Percentiles rank a stretch among this genome's conserved stretches.
Conservation (phyloP, 2,797 vertebrate genomes). For the Heteromormyrus szaboi region DNA sequence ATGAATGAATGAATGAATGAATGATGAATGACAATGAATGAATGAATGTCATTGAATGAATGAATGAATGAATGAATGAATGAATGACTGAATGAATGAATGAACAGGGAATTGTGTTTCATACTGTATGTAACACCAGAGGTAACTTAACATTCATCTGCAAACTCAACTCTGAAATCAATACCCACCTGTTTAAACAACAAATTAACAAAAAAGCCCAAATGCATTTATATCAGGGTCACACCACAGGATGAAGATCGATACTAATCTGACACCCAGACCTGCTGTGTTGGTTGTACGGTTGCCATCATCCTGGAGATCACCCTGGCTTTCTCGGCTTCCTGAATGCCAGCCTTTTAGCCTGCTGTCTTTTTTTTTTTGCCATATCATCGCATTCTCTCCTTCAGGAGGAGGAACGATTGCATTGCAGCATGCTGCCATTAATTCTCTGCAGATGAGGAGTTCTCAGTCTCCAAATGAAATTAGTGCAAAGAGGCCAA, state of each 20-base stretch:
- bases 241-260: not conserved
- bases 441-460: not conserved
- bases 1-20: not conserved
- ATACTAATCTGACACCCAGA: conserved; percentile 3
- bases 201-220: conserved; percentile 23
- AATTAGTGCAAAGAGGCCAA: conserved; percentile 39
- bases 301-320: not conserved
- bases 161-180: conserved; percentile 24
- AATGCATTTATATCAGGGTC: not conserved
- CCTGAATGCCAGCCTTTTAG: not conserved
- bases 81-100: not conserved
- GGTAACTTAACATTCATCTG: conserved; percentile 4
- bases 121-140: not conserved
- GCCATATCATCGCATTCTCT: not conserved
- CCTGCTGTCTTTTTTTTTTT: not conserved
- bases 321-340: no score
- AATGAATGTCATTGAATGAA: not conserved
- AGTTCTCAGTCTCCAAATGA: conserved; percentile 34
- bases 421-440: not conserved
- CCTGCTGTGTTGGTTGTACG: not conserved
- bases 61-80: not conserved
- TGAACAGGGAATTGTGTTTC: not conserved
- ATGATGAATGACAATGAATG: not conserved
- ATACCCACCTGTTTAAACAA: conserved; percentile 32
- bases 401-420: not conserved